Conservation (phyloP, 2,888 invertebrate species). For the Tetragonula carbonaria region DNA sequence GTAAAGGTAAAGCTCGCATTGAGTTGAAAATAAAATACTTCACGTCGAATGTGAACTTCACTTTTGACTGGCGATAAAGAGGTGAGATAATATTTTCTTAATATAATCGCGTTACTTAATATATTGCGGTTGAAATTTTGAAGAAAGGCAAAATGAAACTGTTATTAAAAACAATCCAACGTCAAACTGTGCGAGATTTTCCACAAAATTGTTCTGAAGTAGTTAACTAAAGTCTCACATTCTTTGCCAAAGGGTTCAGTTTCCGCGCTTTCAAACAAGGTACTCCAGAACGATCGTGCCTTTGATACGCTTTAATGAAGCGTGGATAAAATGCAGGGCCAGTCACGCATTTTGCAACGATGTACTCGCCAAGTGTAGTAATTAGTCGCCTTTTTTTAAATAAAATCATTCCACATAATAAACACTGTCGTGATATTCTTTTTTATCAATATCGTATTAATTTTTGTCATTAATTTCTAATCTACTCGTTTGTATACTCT, state of each 20-base stretch:
- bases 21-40: not conserved
- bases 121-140: not conserved
- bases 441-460: not conserved
- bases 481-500: too few relatives aligned
- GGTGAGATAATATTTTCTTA: not conserved
- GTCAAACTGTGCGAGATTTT: not conserved
- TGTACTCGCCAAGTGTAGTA: slow-evolving; percentile 2
- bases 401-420: not conserved
- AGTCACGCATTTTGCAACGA: slow-evolving; percentile 1
- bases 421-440: not conserved
- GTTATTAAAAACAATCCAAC: not conserved
- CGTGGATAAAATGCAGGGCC: not conserved
- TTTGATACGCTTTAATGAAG: slow-evolving; percentile 19
- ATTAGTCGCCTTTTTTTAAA: not conserved
- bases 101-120: not conserved
- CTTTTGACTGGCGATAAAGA: not conserved
- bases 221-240: slow-evolving; percentile 12
- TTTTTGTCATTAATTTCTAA: not conserved
- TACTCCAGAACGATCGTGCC: not conserved
- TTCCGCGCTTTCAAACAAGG: slow-evolving; percentile 6
- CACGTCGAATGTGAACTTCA: not conserved
- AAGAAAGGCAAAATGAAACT: not conserved
- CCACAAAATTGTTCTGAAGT: not conserved
- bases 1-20: not conserved
- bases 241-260: slow-evolving; percentile 9